phyloP scores from a whole-genome alignment of 2,113 vertebrate genomes.

The Prionailurus viverrinus region DNA sequence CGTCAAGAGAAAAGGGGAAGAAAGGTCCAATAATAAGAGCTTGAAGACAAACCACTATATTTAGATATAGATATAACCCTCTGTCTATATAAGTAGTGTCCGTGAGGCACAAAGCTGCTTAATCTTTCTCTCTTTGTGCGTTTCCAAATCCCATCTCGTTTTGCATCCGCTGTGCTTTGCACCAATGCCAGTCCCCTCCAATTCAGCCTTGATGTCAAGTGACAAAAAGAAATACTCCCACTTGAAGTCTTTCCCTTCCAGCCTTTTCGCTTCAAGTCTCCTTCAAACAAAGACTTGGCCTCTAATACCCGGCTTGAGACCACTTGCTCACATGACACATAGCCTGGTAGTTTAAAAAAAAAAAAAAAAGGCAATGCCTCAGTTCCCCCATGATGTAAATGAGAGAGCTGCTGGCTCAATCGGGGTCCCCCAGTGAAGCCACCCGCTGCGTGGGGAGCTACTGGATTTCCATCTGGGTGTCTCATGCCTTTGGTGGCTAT shows the following conservation, averaged over 20 bases:
- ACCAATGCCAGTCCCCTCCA: slow-evolving; percentile 55
- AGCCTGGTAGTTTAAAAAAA: slow-evolving; percentile 73
- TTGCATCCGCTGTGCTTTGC: slow-evolving; percentile 51
- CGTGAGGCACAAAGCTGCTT: slow-evolving; percentile 16
- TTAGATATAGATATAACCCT: slow-evolving; percentile 61
- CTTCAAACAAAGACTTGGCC: slow-evolving; percentile 73
- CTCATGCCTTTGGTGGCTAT: slow-evolving; percentile 85
- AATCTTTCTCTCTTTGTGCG: slow-evolving; percentile 48
- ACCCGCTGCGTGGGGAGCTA: slow-evolving; percentile 78
- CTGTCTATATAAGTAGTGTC: slow-evolving; percentile 14
- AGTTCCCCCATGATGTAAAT: slow-evolving; percentile 82
- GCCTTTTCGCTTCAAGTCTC: slow-evolving; percentile 58
- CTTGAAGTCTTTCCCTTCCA: slow-evolving; percentile 65
- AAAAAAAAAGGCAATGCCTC: slow-evolving; percentile 72
- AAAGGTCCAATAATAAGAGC: slow-evolving; percentile 49
- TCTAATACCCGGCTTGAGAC: slow-evolving; percentile 76
- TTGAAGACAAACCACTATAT: slow-evolving; percentile 63
- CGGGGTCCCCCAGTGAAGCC: slow-evolving; percentile 73
- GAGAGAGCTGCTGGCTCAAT: slow-evolving; percentile 73
- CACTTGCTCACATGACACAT: slow-evolving; percentile 78
- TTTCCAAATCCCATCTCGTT: slow-evolving; percentile 60
- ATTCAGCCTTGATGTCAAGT: slow-evolving; percentile 65
- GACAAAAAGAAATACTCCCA: slow-evolving; percentile 67
- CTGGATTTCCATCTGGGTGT: slow-evolving; percentile 84
- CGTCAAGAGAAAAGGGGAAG: slow-evolving; percentile 36